Conservation (phyloP, 2,888 invertebrate genomes). For the Troides helena region DNA sequence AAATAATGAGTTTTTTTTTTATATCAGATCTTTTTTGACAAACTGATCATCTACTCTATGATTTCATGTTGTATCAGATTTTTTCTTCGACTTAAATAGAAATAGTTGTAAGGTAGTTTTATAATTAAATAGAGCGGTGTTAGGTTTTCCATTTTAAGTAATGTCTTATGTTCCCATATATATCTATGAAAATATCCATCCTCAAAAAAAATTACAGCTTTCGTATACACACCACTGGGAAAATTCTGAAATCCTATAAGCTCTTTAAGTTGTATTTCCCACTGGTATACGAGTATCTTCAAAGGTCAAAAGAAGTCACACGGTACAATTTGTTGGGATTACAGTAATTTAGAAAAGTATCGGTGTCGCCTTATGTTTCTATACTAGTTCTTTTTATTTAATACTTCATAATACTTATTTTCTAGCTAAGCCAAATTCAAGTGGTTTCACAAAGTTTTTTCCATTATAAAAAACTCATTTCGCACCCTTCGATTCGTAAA, state of each 20-base stretch:
- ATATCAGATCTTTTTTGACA: too few relatives aligned
- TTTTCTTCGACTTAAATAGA: too few relatives aligned
- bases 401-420: not conserved
- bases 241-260: not conserved
- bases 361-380: not conserved
- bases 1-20: too few relatives aligned
- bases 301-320: constrained; percentile 6
- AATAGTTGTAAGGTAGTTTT: too few relatives aligned
- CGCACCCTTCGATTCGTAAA: not conserved
- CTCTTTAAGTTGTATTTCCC: not conserved
- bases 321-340: not conserved
- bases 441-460: not conserved
- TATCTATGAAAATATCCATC: not conserved
- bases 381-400: too few relatives aligned
- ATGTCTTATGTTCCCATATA: not conserved
- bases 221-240: not conserved
- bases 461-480: not conserved
- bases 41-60: too few relatives aligned
- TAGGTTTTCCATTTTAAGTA: too few relatives aligned
- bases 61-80: too few relatives aligned
- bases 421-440: not conserved
- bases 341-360: not conserved
- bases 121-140: not conserved
- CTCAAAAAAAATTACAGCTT: not conserved
- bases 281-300: not conserved